Percentiles rank a stretch among this genome's conserved stretches.
phyloP scores from a whole-genome alignment of 2,113 vertebrate species.

The Zosterops borbonicus region DNA sequence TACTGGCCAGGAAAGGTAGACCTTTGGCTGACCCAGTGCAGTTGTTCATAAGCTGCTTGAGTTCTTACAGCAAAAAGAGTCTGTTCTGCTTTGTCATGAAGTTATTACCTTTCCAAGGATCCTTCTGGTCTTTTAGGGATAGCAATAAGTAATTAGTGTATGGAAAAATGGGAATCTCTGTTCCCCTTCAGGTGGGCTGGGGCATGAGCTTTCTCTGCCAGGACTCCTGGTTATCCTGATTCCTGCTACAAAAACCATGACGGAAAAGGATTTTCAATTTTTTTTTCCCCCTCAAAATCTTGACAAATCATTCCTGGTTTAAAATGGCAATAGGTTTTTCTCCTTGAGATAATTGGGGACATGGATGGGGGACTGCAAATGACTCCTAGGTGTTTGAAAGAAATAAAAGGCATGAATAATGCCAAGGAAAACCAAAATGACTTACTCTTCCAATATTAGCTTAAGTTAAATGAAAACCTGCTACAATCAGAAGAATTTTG shows the following conservation, averaged over 20 bases:
- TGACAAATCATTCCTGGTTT: neutral
- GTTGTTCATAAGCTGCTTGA: conserved; percentile 20
- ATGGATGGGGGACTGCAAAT: neutral
- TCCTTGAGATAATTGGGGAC: neutral
- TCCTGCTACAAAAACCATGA: neutral
- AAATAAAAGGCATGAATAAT: neutral
- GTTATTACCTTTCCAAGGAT: neutral
- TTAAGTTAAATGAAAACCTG: neutral
- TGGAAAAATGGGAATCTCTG: neutral
- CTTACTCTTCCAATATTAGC: neutral
- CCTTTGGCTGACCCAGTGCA: conserved; percentile 48
- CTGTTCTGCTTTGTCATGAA: conserved; percentile 13
- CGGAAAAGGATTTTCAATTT: neutral
- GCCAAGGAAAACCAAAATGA: neutral
- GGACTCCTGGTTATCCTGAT: neutral
- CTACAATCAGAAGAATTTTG: neutral
- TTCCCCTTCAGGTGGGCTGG: neutral
- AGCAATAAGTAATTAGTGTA: neutral
- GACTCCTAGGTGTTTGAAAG: neutral
- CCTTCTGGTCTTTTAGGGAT: neutral
- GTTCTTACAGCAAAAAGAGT: neutral
- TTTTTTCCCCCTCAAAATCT: neutral
- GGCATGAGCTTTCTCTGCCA: neutral
- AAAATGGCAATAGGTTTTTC: neutral
- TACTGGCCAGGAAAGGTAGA: conserved; percentile 47